Evolutionary conservation across 2,113 vertebrate genomes (phyloP).

Genomic region (Seriola quinqueradiata): DNA sequence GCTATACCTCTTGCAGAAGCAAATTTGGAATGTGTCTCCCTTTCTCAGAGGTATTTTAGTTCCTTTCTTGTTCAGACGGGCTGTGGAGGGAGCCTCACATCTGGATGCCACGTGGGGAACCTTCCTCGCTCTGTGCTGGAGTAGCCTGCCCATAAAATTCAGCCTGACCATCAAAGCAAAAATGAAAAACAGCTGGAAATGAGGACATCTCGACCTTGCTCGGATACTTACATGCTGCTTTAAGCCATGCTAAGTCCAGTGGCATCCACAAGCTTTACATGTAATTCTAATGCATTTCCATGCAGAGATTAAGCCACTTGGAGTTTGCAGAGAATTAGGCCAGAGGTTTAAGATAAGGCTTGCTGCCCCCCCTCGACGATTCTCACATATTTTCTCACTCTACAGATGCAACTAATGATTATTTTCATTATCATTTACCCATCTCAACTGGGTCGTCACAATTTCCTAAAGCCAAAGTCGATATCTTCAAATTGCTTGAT

Average conservation of each 20-base stretch:
- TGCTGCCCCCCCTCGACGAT: background rate
- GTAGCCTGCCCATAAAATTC: conserved; percentile 20
- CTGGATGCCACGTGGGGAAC: conserved; percentile 69
- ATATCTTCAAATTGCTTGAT: no score
- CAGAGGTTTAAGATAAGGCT: conserved; percentile 30
- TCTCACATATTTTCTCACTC: background rate
- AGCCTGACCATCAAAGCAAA: conserved; percentile 27
- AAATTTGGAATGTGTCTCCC: background rate
- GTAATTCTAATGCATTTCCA: conserved; percentile 49
- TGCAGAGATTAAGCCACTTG: conserved; percentile 65
- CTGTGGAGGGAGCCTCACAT: conserved; percentile 49
- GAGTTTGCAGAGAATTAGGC: conserved; percentile 52
- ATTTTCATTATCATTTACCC: background rate
- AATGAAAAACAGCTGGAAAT: conserved; percentile 50
- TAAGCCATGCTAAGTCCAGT: conserved; percentile 49
- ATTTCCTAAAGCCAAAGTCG: no score
- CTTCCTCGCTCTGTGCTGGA: background rate
- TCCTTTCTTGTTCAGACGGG: conserved; percentile 20
- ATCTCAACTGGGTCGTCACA: no score
- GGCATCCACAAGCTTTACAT: conserved; percentile 37
- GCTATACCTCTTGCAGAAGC: background rate
- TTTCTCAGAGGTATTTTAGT: conserved; percentile 11
- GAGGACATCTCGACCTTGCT: conserved; percentile 10
- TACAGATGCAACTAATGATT: background rate
- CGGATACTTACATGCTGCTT: conserved; percentile 21